A percentile compares a stretch with the other conserved stretches of the same genome.
phyloP scores from a whole-genome alignment of 1,140 invertebrate genomes.

The Pseudomyrmex gracilis region DNA sequence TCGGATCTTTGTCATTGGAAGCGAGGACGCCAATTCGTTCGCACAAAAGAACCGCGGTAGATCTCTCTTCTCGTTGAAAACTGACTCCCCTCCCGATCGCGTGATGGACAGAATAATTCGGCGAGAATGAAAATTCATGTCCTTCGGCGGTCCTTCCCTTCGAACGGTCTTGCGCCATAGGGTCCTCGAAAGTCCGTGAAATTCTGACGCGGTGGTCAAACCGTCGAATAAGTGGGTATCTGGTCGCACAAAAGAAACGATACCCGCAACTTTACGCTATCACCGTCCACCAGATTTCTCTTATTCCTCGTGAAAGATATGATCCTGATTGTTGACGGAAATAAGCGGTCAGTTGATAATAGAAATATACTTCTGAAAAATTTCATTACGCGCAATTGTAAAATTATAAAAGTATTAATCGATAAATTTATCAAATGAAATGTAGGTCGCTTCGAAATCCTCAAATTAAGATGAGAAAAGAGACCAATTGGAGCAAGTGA shows the following conservation, averaged over 20 bases:
- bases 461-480: no score
- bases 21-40: constrained; percentile 65
- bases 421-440: no score
- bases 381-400: no score
- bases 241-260: constrained; percentile 55
- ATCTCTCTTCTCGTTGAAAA: constrained; percentile 60
- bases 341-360: constrained; percentile 67
- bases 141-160: constrained; percentile 34
- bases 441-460: no score
- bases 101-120: constrained; percentile 76
- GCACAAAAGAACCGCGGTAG: constrained; percentile 67
- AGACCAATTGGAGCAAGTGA: no score
- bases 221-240: constrained; percentile 70
- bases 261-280: constrained; percentile 61
- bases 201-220: constrained; percentile 53
- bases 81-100: constrained; percentile 55
- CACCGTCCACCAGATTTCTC: constrained; percentile 53
- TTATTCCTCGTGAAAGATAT: not conserved
- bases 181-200: constrained; percentile 47
- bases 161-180: constrained; percentile 23
- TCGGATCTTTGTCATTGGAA: constrained; percentile 64
- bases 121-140: constrained; percentile 77
- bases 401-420: not conserved
- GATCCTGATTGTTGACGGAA: constrained; percentile 46
- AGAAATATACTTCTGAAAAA: not conserved